Conservation (phyloP, 2,888 invertebrate genomes). For the Philopedon plagiatum region DNA sequence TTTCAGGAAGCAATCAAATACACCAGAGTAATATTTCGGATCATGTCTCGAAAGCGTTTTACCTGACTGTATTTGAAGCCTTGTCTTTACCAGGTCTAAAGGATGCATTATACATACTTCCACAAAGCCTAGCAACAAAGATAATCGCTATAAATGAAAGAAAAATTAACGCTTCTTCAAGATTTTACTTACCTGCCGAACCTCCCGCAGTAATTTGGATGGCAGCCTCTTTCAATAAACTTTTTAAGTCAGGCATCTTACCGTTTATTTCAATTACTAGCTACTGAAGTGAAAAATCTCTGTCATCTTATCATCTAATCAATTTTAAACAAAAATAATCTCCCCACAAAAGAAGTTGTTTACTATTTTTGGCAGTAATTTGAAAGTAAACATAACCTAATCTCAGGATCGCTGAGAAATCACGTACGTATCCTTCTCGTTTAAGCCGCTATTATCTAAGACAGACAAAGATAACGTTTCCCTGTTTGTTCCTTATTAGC, state of each 20-base stretch:
- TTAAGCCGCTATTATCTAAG: no score
- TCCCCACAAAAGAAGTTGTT: conserved; percentile 8
- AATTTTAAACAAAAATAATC: conserved; percentile 19
- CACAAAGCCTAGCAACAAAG: conserved; percentile 76
- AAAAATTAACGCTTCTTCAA: background rate
- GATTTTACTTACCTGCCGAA: conserved; percentile 77
- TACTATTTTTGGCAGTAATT: conserved; percentile 20
- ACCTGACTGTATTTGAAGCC: conserved; percentile 82
- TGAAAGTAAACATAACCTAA: conserved; percentile 21
- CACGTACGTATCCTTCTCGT: background rate
- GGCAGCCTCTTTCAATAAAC: conserved; percentile 75
- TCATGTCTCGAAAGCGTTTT: conserved; percentile 66
- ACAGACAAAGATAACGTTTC: no score
- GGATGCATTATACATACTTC: conserved; percentile 98
- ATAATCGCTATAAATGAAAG: background rate
- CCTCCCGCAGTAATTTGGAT: conserved; percentile 92
- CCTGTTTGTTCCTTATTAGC: no score
- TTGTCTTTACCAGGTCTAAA: conserved; percentile 92
- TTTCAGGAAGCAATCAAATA: conserved; percentile 89
- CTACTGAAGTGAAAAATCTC: background rate
- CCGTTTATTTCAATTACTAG: background rate
- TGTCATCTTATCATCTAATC: conserved; percentile 9
- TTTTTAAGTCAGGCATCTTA: conserved; percentile 56
- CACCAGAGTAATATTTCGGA: conserved; percentile 78
- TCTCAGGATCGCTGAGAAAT: background rate